Conservation (phyloP, 2,888 invertebrate genomes). For the Pherbina coryleti region DNA sequence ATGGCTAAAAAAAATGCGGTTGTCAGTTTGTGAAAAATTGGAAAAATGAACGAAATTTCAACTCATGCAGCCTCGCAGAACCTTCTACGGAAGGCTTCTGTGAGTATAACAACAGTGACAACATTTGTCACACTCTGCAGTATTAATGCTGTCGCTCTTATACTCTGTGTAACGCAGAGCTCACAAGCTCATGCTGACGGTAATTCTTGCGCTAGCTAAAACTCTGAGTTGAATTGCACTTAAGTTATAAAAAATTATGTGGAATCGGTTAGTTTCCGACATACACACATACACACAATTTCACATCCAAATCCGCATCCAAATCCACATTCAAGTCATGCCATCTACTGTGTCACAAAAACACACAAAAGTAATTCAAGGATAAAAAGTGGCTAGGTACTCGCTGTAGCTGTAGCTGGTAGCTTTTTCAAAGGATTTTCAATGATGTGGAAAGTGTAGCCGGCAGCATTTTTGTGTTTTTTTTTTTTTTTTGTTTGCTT, state of each 20-base stretch:
- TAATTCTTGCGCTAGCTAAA: no score
- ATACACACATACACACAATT: no score
- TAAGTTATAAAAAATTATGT: not conserved
- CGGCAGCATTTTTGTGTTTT: no score
- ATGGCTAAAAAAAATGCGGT: not conserved
- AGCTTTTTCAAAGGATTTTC: constrained; percentile 4
- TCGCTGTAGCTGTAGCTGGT: not conserved
- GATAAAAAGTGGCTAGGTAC: not conserved
- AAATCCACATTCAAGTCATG: not conserved
- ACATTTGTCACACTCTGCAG: not conserved
- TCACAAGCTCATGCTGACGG: no score
- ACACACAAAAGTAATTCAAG: not conserved
- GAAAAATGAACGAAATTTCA: not conserved
- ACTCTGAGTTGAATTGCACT: not conserved
- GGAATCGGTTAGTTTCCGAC: not conserved
- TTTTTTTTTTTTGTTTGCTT: no score
- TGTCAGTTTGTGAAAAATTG: not conserved
- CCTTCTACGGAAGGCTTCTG: not conserved
- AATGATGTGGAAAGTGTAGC: not conserved
- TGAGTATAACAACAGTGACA: not conserved
- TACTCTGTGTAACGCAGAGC: no score
- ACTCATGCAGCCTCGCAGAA: not conserved
- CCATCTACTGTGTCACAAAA: not conserved
- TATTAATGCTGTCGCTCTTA: no score
- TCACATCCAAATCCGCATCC: not conserved